phyloP scores from a whole-genome alignment of 2,113 vertebrate genomes.

The Charina bottae region DNA sequence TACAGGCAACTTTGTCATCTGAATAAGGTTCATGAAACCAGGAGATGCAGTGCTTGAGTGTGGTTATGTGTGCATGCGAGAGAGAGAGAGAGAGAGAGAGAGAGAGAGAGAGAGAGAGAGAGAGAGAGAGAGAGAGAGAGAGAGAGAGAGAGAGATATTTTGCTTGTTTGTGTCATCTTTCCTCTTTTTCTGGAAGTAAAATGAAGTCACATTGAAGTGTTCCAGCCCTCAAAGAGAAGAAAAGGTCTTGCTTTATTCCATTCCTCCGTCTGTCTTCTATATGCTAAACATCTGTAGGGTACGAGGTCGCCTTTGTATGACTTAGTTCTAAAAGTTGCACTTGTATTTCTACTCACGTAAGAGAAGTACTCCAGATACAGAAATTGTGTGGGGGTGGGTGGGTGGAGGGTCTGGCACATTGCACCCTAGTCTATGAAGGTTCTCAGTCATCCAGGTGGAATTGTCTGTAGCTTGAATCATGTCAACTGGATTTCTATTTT shows the following conservation, averaged over 20 bases:
- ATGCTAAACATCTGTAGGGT: neutral
- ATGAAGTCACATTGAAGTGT: neutral
- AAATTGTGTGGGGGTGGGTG: no score
- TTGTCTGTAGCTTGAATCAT: no score
- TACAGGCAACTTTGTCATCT: neutral
- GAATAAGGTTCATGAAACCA: neutral
- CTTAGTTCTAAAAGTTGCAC: neutral
- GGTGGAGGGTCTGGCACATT: neutral
- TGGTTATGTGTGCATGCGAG: neutral
- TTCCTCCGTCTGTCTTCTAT: neutral
- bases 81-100: neutral
- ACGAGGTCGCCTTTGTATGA: neutral
- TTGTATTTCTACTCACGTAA: neutral
- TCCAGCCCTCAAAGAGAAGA: neutral
- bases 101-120: no score
- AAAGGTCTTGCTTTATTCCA: neutral
- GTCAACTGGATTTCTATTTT: no score
- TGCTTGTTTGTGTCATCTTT: neutral
- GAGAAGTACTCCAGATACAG: neutral
- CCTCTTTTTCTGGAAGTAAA: neutral
- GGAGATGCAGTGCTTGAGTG: neutral
- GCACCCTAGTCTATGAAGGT: no score
- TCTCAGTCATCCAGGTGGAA: no score
- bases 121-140: no score
- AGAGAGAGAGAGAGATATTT: neutral